A percentile compares a stretch with the other conserved stretches of the same genome.
phyloP scores from a whole-genome alignment of 2,888 invertebrate genomes.

The Conistra vaccinii region DNA sequence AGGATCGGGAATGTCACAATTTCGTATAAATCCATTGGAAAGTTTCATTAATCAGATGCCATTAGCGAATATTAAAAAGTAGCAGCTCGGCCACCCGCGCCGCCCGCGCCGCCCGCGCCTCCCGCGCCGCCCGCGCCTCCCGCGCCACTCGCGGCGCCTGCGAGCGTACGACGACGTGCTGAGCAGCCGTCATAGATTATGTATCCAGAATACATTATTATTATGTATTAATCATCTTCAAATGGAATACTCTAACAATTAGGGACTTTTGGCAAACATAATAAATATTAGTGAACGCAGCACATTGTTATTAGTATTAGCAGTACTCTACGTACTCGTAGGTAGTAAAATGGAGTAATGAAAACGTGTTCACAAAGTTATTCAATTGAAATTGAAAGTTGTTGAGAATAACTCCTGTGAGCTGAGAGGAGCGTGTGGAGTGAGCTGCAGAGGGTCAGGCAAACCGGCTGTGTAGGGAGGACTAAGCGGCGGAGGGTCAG shows the following conservation, averaged over 20 bases:
- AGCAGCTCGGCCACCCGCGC: neutral
- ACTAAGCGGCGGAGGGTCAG: neutral
- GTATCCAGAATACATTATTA: neutral
- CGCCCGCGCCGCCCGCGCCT: neutral
- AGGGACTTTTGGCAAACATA: neutral
- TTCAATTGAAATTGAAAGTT: neutral
- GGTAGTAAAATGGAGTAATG: no score
- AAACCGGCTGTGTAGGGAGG: no score
- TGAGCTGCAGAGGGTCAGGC: neutral
- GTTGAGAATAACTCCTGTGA: neutral
- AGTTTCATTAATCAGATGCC: slow-evolving; percentile 56
- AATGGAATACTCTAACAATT: neutral
- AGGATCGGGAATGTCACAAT: slow-evolving; percentile 17
- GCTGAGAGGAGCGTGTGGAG: no score
- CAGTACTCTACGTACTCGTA: neutral
- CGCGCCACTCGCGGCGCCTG: no score
- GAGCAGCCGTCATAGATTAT: neutral
- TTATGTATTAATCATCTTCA: neutral
- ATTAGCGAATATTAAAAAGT: slow-evolving; percentile 56
- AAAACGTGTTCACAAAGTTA: no score
- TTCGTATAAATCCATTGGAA: slow-evolving; percentile 32
- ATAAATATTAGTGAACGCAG: neutral
- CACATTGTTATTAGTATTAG: neutral
- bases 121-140: neutral
- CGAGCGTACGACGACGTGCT: no score